These are phyloP conservation scores for Grammomys surdaster DNA, from an alignment of 2,113 vertebrate genomes.

Conservation along the genomic window DNA sequence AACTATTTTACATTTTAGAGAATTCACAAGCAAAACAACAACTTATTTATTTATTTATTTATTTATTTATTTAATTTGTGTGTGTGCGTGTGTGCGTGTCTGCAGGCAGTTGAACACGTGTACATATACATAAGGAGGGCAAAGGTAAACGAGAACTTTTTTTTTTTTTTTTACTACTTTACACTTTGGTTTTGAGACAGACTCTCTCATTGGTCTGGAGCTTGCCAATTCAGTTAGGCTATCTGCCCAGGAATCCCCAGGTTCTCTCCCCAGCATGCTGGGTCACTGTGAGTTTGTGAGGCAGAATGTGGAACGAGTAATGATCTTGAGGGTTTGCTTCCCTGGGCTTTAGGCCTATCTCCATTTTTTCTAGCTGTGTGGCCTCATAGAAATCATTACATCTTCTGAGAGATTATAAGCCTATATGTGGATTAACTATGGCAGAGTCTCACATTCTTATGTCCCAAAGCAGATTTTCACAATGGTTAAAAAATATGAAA, in stretches of 20 bases:
- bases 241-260: background rate
- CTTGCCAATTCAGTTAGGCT: background rate
- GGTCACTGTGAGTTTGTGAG: background rate
- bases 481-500: background rate
- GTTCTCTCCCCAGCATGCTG: background rate
- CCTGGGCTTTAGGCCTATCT: background rate
- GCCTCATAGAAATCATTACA: background rate
- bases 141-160: background rate
- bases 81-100: background rate
- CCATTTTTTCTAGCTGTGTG: background rate
- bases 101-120: background rate
- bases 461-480: constrained; percentile 46
- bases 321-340: background rate
- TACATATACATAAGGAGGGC: background rate
- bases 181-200: background rate
- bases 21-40: background rate
- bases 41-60: background rate
- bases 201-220: background rate
- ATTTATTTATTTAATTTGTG: background rate
- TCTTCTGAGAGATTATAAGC: background rate
- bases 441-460: constrained; percentile 21
- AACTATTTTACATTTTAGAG: background rate
- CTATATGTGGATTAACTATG: constrained; percentile 36
- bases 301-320: background rate
- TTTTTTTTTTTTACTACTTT: background rate